Base-by-base conservation (phyloP, 2,888 invertebrate genomes). In the Tethea ocularis region DNA sequence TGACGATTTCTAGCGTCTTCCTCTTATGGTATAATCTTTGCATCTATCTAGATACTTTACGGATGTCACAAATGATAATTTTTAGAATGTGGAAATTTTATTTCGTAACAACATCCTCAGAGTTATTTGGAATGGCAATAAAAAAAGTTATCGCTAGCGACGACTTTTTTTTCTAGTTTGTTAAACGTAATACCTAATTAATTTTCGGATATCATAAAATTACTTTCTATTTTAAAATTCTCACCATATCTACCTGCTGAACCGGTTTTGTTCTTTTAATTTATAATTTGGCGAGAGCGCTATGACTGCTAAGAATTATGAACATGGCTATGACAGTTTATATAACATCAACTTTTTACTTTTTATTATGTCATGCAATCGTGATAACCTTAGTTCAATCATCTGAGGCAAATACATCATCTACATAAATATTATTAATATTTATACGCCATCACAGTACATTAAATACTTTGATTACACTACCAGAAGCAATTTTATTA, bases 191-290 rank as follows among this genome's bases (percentile, higher is more conserved):
- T 64, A 62, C 51, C 57, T 60, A 70, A 75, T 76, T 71, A 68
- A 68, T 68, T 68, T 66, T 53, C 59, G 61, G 57, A 57, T 57
- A 65, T 20, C n/a, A 46, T 46, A 46, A 65, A 33, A 64, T 61
- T 62, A 86, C 89, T 89, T 90, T 90, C 89, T 87, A 87, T 87
- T 87, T 87, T 82, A 71, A 75, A 80, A 77, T 77, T 77, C 75
- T 78, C 77, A 77, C 67, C 69, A 64, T 61, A 62, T 65, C 66
- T 74, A 71, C 70, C 66, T 68, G 66, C 64, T 59, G 56, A 69
- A 79, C 84, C 73, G 78, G 84, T 85, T 75, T 65, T 63, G 66
- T 60, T 75, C 78, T 79, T 81, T 82, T 80, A 82, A 86, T 84
- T 86, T 76, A 77, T 73, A 74, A 75, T 83, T 84, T 75, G 72